Evolutionary conservation across 2,113 vertebrate genomes (phyloP), one percentile per base, ranked within the genome.

Genomic region (Orientallactaga bullata): DNA sequence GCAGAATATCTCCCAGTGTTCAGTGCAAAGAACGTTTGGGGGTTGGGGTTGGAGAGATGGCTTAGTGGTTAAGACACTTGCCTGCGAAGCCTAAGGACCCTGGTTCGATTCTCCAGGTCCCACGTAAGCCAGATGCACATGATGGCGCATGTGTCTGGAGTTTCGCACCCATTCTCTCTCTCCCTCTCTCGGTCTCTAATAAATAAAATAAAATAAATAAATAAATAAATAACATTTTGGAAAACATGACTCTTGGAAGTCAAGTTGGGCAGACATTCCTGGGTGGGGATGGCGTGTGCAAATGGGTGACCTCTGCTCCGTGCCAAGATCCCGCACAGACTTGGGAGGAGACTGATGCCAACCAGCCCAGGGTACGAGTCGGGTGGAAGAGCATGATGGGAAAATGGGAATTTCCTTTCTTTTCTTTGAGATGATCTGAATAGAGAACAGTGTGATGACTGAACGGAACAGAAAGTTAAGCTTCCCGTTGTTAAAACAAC

Each of bases 331-430:
- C 71, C 21, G 7, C 11, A 0, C 2, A 47, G 20, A 78, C 4
- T 0, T 0, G 9, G 18, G 60, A 55, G 63, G 37, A 85, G 24
- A 71, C 5, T 2, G 5, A 55, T 10, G 39, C 3, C 18, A 1
- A 55, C 28, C 68, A 82, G 51, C 39, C 35, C 17, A 2, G n/a
- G 37, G 60, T 23, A 55, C 1, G 0, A 1, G 10, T n/a, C 82
- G 23, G 37, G 20, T 20, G 4, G 73, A 77, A 84, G 42, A 51
- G 21, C 32, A 30, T 0, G 0, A 2, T 11, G 69, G 32, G 26
- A 39, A 42, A n/a, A 26, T 16, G 30, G 0, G 9, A 26, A 21
- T 7, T 24, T 60, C n/a, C 51, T 73, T 24, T 69, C 78, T 32
- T 47, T 42, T 35, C 72, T 66, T 51, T 39, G 65, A 61, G 60